Evolutionary conservation across 2,113 vertebrate species (phyloP), one percentile per base, ranked within the genome.

Genomic region (Nothobranchius furzeri): DNA sequence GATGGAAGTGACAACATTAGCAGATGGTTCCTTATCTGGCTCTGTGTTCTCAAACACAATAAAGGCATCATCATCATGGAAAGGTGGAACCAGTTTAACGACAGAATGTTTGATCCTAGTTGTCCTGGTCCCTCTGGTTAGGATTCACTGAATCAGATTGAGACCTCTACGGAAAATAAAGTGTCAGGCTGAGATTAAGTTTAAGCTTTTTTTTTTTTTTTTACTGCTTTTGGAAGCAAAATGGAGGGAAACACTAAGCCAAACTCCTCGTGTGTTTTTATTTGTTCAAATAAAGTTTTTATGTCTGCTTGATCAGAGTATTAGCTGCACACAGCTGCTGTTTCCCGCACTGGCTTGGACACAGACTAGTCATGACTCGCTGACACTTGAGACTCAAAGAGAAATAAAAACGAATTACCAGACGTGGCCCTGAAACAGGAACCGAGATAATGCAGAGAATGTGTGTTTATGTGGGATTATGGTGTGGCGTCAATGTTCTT

Each of bases 21-120:
- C 83, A 84, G 75, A 25, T 85, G 84, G 74, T 70, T 76, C 45
- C 76, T 82, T 88, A 86, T 88, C 85, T 70, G 8, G 71, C 49
- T 52, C 61, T 78, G 20, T 76, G 70, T 71, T 47, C 65, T 82
- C 88, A 87, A 85, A 79, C 85, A 85, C 78, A 65, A 76, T 88
- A 88, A 90, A 91, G 30, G 30, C 30, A 40, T 40, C 37, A 25
- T 45, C 40, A 36, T 69, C 7, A 24, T 47, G 45, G 73, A 69
- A 88, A 86, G 82, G 70, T 30, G 30, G 30, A 30, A 89, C 76
- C 15, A 1, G 45, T 69, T 82, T 50, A 64, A 73, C 61, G 83
- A 78, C 68, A n/a, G 14, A 81, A 70, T 25, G 1, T 68, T 69
- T 9, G 37, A 24, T 43, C n/a, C 60, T 67, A 77, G 68, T 13